Base-by-base conservation (phyloP, 2,113 vertebrate genomes). In the Podarcis cretensis region DNA sequence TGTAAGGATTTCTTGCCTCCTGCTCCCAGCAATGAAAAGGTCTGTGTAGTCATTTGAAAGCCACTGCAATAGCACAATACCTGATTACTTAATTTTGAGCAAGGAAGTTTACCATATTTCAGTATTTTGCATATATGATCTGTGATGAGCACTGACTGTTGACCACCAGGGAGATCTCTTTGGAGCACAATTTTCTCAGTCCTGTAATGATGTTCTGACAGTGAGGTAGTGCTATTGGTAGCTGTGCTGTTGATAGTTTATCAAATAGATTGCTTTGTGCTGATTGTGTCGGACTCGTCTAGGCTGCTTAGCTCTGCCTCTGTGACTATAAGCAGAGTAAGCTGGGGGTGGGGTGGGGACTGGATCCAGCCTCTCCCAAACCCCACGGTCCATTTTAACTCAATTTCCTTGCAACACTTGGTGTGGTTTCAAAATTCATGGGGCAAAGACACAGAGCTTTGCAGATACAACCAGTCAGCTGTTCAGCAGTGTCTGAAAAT, bases 21-120 rank as follows among this genome's bases (percentile, higher is more conserved):
- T 27, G 16, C 25, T 23, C 7, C 2, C 68, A 81, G 20, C 4
- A 30, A 1, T 80, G 48, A 85, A 95, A 94, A 25, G 65, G 89
- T 94, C 93, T 91, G 23, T 93, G 32, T 90, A 90, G 93, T 94
- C 25, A 69, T 83, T 48, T 69, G 91, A 90, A 96, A 93, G 68
- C 92, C 85, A 92, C 69, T 89, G 32, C 12, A 82, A 25, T 90
- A 90, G 93, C 92, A 91, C 94, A 96, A 95, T 92, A 84, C 85
- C 95, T 96, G 89, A 94, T 95, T 95, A 92, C 93, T 92, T 69
- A 81, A 0, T 91, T 75, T 95, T 95, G 91, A 92, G 89, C 91
- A 92, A 85, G 78, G 85, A 90, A 90, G 90, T 85, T 96, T 89
- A 87, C 90, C 13, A 2, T 27, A 75, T 63, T 74, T 76, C 71